These are phyloP conservation scores for Tricholauxania praeusta DNA, from an alignment of 2,888 invertebrate genomes.

Conservation along the genomic window DNA sequence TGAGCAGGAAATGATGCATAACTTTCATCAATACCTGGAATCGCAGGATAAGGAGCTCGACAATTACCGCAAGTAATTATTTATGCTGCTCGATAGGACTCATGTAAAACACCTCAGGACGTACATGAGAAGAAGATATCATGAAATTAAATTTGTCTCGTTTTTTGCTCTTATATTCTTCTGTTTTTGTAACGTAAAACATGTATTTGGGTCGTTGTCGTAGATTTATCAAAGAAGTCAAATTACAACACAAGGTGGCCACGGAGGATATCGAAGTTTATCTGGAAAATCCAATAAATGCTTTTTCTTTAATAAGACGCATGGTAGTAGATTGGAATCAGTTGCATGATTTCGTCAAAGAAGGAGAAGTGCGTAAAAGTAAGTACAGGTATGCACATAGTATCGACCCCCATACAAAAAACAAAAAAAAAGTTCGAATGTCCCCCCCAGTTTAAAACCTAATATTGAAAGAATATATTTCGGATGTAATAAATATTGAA, in stretches of 20 bases:
- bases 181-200: background rate
- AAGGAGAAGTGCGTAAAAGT: too few relatives aligned
- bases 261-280: slow-evolving; percentile 80
- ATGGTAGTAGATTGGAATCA: slow-evolving; percentile 91
- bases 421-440: too few relatives aligned
- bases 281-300: slow-evolving; percentile 90
- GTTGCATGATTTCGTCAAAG: too few relatives aligned
- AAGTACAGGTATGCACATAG: too few relatives aligned
- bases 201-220: background rate
- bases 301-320: slow-evolving; percentile 90
- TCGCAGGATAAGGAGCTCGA: slow-evolving; percentile 49
- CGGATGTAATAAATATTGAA: too few relatives aligned
- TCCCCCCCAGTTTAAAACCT: too few relatives aligned
- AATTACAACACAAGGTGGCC: slow-evolving; percentile 78
- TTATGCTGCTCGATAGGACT: slow-evolving; percentile 13
- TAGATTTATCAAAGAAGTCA: slow-evolving; percentile 72
- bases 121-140: too few relatives aligned
- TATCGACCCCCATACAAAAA: too few relatives aligned
- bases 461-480: too few relatives aligned
- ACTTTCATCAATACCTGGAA: too few relatives aligned
- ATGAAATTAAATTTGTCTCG: background rate
- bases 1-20: too few relatives aligned
- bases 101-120: too few relatives aligned
- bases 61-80: slow-evolving; percentile 47
- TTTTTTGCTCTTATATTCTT: background rate